A percentile compares a stretch with the other conserved stretches of the same genome.
These are phyloP conservation scores for Lutraria lutraria DNA, from an alignment of 2,888 invertebrate genomes.

Conservation along the genomic window DNA sequence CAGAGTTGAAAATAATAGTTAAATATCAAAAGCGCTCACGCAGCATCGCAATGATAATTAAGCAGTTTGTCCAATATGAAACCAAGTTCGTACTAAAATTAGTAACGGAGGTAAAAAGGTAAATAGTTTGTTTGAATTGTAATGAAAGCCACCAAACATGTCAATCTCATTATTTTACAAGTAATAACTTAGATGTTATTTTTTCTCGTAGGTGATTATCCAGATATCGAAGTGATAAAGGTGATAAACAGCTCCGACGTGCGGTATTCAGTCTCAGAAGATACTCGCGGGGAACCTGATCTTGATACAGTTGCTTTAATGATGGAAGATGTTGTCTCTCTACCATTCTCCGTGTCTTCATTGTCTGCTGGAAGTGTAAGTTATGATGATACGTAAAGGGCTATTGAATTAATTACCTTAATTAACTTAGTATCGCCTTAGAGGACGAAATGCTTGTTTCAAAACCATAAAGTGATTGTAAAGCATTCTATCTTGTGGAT, in stretches of 20 bases:
- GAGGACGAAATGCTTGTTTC: too few relatives aligned
- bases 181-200: background rate
- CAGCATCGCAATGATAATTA: background rate
- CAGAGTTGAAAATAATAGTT: background rate
- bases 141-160: too few relatives aligned
- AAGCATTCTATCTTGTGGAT: too few relatives aligned
- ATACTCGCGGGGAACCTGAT: slow-evolving; percentile 54
- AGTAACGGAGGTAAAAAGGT: too few relatives aligned
- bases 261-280: slow-evolving; percentile 23
- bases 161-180: too few relatives aligned
- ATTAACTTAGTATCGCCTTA: too few relatives aligned
- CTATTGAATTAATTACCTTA: too few relatives aligned
- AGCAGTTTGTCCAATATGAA: background rate
- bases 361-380: slow-evolving; percentile 48
- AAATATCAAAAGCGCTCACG: background rate
- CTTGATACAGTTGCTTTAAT: slow-evolving; percentile 52
- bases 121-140: too few relatives aligned
- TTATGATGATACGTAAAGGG: background rate
- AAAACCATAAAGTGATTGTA: too few relatives aligned
- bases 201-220: slow-evolving; percentile 58
- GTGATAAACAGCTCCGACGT: slow-evolving; percentile 24
- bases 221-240: slow-evolving; percentile 48
- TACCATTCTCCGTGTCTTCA: slow-evolving; percentile 54
- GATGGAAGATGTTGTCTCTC: slow-evolving; percentile 49
- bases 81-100: background rate